Percentiles rank a stretch among this genome's conserved stretches.
phyloP scores from a whole-genome alignment of 1,140 invertebrate genomes.

The Trissolcus basalis region DNA sequence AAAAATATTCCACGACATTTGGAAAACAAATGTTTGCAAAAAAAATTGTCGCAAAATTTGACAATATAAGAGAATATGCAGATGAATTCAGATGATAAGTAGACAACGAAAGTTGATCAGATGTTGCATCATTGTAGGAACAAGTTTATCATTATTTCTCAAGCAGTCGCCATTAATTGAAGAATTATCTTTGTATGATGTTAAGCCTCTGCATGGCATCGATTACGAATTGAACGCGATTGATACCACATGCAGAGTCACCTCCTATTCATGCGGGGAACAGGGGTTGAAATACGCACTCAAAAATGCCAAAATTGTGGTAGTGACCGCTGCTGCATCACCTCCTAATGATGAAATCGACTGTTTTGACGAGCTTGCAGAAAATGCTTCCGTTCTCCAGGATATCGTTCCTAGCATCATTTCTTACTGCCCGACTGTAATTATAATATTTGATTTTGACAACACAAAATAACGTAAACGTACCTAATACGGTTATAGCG shows the following conservation, averaged over 20 bases:
- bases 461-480: no score
- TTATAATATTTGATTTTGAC: background rate
- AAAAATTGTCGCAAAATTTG: background rate
- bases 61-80: background rate
- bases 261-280: conserved; percentile 73
- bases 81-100: background rate
- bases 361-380: background rate
- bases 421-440: background rate
- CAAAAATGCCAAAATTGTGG: conserved; percentile 76
- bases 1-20: background rate
- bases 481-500: no score
- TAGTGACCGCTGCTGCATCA: conserved; percentile 71
- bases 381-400: conserved; percentile 73
- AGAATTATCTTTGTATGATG: conserved; percentile 79
- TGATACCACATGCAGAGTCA: conserved; percentile 81
- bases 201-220: conserved; percentile 73
- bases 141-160: conserved; percentile 75
- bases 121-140: conserved; percentile 56
- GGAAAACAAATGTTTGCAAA: no score
- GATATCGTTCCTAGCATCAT: conserved; percentile 68
- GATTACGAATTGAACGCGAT: conserved; percentile 79
- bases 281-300: conserved; percentile 63
- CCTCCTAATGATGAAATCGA: background rate
- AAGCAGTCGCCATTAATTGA: conserved; percentile 80
- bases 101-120: conserved; percentile 3